phyloP scores from a whole-genome alignment of 2,888 invertebrate species.

The Leptarthrus brevirostris region DNA sequence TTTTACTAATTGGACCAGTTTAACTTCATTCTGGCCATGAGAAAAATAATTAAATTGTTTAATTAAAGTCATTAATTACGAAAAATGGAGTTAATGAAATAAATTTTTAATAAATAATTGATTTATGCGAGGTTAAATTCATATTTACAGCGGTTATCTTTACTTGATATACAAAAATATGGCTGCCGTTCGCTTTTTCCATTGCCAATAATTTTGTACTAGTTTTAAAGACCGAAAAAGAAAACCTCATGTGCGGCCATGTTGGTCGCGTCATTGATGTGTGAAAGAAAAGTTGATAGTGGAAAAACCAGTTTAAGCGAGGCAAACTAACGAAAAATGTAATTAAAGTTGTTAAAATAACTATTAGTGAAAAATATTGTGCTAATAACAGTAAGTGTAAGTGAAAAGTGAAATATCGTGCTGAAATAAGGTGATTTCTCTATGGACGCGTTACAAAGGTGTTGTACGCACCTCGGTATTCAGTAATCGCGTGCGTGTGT shows the following conservation, averaged over 20 bases:
- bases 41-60: no score
- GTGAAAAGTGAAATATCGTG: neutral
- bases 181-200: conserved; percentile 5
- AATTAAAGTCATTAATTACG: no score
- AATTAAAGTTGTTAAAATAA: conserved; percentile 2
- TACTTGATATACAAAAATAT: conserved; percentile 4
- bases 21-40: no score
- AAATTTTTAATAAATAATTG: no score
- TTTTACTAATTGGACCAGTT: no score
- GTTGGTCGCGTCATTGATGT: conserved; percentile 50
- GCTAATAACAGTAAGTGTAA: neutral
- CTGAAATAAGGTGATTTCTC: neutral
- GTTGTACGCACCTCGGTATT: conserved; percentile 19
- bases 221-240: conserved; percentile 28
- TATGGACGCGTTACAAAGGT: conserved; percentile 46
- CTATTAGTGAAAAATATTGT: neutral
- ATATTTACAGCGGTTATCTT: conserved; percentile 5
- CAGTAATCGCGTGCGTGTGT: conserved; percentile 22
- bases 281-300: conserved; percentile 41
- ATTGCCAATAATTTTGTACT: conserved; percentile 20
- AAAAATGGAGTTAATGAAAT: no score
- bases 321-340: conserved; percentile 15
- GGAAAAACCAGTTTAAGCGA: conserved; percentile 39
- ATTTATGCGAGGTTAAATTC: no score
- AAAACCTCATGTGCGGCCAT: conserved; percentile 47